Evolutionary conservation across 2,888 invertebrate genomes (phyloP).

Genomic region (Ophioninae sp.): DNA sequence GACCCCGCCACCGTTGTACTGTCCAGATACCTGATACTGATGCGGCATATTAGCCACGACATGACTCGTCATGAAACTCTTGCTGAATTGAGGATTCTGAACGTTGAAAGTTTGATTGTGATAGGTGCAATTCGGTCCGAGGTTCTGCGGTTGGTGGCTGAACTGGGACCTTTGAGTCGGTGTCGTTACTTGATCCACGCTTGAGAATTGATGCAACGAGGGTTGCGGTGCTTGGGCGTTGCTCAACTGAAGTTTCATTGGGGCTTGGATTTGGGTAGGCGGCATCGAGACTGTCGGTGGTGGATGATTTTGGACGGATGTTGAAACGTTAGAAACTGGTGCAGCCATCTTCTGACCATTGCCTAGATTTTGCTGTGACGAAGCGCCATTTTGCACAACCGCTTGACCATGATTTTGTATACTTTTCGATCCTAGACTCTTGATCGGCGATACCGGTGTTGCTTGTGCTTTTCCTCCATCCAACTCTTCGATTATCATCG

Average conservation of each 20-base stretch:
- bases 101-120: conserved; percentile 74
- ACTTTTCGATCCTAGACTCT: conserved; percentile 60
- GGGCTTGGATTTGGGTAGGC: conserved; percentile 49
- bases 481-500: conserved; percentile 73
- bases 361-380: conserved; percentile 34
- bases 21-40: conserved; percentile 60
- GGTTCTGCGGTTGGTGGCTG: conserved; percentile 50
- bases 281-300: conserved; percentile 2
- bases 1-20: conserved; percentile 51
- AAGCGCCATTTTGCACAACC: conserved; percentile 38
- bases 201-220: conserved; percentile 47
- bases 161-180: conserved; percentile 49
- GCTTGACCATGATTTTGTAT: conserved; percentile 39
- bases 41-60: conserved; percentile 62
- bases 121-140: conserved; percentile 66
- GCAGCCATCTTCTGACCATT: conserved; percentile 40
- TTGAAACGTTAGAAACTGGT: conserved; percentile 14
- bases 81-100: conserved; percentile 75
- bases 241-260: conserved; percentile 54
- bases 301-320: conserved; percentile 47
- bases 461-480: conserved; percentile 48
- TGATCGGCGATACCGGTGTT: conserved; percentile 60
- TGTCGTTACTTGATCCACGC: conserved; percentile 42
- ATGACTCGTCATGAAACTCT: conserved; percentile 71
- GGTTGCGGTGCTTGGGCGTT: conserved; percentile 22